A percentile compares a stretch with the other conserved stretches of the same genome.
Evolutionary conservation across 2,888 invertebrate genomes (phyloP).

Genomic region (Agriotes lineatus): DNA sequence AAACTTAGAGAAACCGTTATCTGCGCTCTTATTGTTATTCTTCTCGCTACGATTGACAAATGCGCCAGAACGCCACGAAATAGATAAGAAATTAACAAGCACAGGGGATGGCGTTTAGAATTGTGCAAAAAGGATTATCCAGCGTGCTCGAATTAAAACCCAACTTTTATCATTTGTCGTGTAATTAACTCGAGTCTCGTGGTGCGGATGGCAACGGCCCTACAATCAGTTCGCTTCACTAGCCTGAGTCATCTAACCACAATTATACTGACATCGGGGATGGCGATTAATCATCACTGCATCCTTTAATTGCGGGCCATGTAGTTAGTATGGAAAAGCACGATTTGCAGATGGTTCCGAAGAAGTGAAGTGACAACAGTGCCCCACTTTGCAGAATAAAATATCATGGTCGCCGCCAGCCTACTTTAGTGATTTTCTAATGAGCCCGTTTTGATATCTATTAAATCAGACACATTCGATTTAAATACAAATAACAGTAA

Average conservation of each 20-base stretch:
- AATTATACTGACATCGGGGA: conserved; percentile 31
- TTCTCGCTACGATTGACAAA: conserved; percentile 61
- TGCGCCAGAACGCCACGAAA: conserved; percentile 57
- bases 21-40: conserved; percentile 61
- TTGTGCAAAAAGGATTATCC: conserved; percentile 7
- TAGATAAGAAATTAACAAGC: conserved; percentile 59
- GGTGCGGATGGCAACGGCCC: conserved; percentile 25
- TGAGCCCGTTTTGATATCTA: too few relatives aligned
- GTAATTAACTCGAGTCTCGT: conserved; percentile 21
- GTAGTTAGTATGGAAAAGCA: conserved; percentile 36
- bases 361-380: neutral
- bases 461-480: too few relatives aligned
- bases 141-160: too few relatives aligned
- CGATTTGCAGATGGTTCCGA: conserved; percentile 4
- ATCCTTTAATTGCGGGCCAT: conserved; percentile 46
- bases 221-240: conserved; percentile 33
- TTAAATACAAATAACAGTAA: too few relatives aligned
- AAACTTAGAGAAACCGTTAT: conserved; percentile 58
- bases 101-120: conserved; percentile 5
- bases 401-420: too few relatives aligned
- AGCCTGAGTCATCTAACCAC: conserved; percentile 25
- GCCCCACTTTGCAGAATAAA: too few relatives aligned
- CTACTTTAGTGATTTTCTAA: too few relatives aligned
- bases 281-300: conserved; percentile 47
- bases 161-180: too few relatives aligned